Percentiles rank a stretch among this genome's conserved stretches.
Evolutionary conservation across 37 sponge, comb jelly and placozoan genomes (phyloP).

Genomic region (Petrosia ficiformis): DNA sequence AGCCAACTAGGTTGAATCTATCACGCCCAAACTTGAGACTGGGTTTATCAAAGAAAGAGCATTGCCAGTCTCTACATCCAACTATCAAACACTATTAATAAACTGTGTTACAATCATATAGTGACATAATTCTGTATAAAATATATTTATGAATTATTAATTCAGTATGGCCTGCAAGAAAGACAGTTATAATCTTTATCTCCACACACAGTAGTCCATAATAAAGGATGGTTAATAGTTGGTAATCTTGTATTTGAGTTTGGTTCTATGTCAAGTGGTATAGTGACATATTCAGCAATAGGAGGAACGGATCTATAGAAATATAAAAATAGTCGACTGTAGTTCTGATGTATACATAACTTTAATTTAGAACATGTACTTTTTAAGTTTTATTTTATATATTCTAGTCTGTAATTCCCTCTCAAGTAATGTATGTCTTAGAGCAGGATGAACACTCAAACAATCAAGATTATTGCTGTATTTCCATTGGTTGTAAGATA

Average conservation of each 20-base stretch:
- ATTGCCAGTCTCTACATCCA: constrained; percentile 21
- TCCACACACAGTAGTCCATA: constrained; percentile 53
- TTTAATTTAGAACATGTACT: too few species aligned
- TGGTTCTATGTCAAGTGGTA: neutral
- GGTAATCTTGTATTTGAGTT: neutral
- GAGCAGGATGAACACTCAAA: constrained; percentile 39
- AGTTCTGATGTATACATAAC: too few species aligned
- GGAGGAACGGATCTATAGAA: neutral
- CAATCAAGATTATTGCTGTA: constrained; percentile 8
- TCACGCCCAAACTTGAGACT: constrained; percentile 59
- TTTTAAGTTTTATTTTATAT: constrained; percentile 46
- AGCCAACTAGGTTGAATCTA: constrained; percentile 31
- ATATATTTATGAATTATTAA: neutral
- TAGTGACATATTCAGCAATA: neutral
- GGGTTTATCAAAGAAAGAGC: constrained; percentile 59
- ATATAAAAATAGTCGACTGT: too few species aligned
- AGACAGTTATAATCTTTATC: constrained; percentile 50
- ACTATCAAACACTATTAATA: neutral
- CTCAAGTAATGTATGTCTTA: constrained; percentile 10
- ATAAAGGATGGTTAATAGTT: too few species aligned
- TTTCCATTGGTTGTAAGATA: neutral
- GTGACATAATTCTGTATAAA: neutral
- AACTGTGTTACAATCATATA: neutral
- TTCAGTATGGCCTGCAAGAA: constrained; percentile 35
- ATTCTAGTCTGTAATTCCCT: constrained; percentile 41